Conservation (phyloP, 1,140 invertebrate species). For the Phymorhynchus buccinoides region DNA sequence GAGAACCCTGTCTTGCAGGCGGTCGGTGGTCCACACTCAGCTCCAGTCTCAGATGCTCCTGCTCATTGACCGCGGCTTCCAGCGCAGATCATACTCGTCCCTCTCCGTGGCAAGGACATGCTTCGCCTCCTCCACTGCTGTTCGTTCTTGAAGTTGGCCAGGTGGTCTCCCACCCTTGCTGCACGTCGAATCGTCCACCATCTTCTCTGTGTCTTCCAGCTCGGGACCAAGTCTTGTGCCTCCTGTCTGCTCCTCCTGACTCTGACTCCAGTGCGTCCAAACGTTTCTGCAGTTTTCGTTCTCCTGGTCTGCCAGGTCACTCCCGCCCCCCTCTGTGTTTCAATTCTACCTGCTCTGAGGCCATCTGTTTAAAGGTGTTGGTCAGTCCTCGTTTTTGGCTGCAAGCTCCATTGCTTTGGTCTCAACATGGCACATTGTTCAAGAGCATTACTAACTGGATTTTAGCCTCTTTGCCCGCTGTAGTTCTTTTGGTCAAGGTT, state of each 20-base stretch:
- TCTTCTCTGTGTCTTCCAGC: conserved; percentile 32
- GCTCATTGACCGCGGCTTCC: conserved; percentile 23
- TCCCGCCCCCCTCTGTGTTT: no score
- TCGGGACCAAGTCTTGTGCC: conserved; percentile 39
- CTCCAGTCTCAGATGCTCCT: conserved; percentile 31
- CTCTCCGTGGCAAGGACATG: conserved; percentile 38
- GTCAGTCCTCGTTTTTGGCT: background rate
- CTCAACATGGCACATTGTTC: conserved; percentile 19
- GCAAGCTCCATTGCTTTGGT: background rate
- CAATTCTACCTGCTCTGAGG: background rate
- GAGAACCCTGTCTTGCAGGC: conserved; percentile 14
- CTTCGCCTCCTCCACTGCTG: conserved; percentile 32
- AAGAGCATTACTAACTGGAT: conserved; percentile 15
- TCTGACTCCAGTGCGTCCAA: conserved; percentile 41
- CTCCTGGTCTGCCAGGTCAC: conserved; percentile 32
- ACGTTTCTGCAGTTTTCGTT: background rate
- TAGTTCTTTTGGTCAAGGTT: background rate
- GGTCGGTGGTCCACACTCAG: conserved; percentile 27
- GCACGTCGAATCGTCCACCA: conserved; percentile 20
- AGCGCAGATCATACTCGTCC: conserved; percentile 40
- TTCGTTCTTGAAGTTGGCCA: conserved; percentile 37
- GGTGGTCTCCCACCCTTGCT: conserved; percentile 21
- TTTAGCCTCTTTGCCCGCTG: background rate
- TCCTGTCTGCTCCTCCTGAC: conserved; percentile 39
- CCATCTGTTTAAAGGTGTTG: background rate